phyloP scores from a whole-genome alignment of 2,888 invertebrate genomes.

The Drosophila acutilabella region DNA sequence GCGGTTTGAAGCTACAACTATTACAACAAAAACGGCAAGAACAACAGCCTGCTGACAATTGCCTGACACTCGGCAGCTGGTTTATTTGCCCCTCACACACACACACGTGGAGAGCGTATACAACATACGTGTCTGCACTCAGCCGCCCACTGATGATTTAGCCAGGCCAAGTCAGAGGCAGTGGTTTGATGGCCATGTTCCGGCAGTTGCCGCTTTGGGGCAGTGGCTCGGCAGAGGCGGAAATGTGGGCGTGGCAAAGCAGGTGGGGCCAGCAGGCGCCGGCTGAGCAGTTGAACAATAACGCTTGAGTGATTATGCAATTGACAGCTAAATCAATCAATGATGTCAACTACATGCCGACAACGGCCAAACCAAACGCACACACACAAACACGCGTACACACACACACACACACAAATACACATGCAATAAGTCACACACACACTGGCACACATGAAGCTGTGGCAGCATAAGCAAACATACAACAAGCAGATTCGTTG shows the following conservation, averaged over 20 bases:
- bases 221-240: background rate
- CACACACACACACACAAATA: slow-evolving; percentile 6
- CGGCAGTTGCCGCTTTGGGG: slow-evolving; percentile 1
- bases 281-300: slow-evolving; percentile 79
- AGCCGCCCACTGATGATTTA: slow-evolving; percentile 36
- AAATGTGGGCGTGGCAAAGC: slow-evolving; percentile 5
- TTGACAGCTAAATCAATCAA: slow-evolving; percentile 85
- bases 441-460: slow-evolving; percentile 26
- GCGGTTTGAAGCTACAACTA: slow-evolving; percentile 76
- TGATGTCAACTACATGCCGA: slow-evolving; percentile 82
- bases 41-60: slow-evolving; percentile 71
- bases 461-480: slow-evolving; percentile 38
- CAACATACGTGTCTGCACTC: slow-evolving; percentile 9
- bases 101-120: slow-evolving; percentile 46
- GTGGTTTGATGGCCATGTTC: slow-evolving; percentile 6
- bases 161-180: slow-evolving; percentile 56
- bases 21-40: slow-evolving; percentile 52
- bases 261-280: slow-evolving; percentile 40
- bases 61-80: slow-evolving; percentile 77
- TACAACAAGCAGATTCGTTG: slow-evolving; percentile 50
- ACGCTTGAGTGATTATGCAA: slow-evolving; percentile 83
- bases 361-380: slow-evolving; percentile 49
- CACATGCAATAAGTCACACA: slow-evolving; percentile 3
- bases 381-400: slow-evolving; percentile 27
- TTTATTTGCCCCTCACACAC: slow-evolving; percentile 73